phyloP scores from a whole-genome alignment of 2,113 vertebrate species.

The Mastomys natalensis region DNA sequence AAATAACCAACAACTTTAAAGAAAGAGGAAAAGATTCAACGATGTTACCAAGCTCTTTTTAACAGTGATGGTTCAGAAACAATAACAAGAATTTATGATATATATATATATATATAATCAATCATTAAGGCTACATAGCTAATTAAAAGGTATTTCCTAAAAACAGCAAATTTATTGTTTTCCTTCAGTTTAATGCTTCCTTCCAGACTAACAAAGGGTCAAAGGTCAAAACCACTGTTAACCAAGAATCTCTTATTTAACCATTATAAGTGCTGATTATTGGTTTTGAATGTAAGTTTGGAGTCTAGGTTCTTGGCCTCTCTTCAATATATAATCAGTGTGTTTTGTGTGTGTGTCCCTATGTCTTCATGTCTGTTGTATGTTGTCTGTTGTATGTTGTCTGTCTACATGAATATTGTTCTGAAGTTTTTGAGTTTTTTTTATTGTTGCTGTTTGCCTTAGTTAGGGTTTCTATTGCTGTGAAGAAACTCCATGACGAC shows the following conservation, averaged over 20 bases:
- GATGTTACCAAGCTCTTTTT: conserved; percentile 37
- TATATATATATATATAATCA: not conserved
- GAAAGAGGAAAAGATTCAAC: conserved; percentile 52
- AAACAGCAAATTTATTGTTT: conserved; percentile 16
- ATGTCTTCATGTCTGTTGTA: not conserved
- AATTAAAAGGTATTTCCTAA: conserved; percentile 23
- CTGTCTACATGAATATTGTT: not conserved
- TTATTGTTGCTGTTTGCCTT: not conserved
- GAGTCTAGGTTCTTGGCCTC: not conserved
- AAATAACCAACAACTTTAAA: conserved; percentile 27
- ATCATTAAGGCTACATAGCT: not conserved
- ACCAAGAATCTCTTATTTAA: conserved; percentile 3
- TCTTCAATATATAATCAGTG: not conserved
- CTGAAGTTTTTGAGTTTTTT: not conserved
- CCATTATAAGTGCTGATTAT: not conserved
- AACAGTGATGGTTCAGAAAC: conserved; percentile 31
- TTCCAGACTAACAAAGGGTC: conserved; percentile 27
- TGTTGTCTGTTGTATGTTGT: not conserved
- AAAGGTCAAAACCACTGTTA: conserved; percentile 42
- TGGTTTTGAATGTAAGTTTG: not conserved
- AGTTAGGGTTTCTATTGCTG: not conserved
- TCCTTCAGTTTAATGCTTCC: not conserved
- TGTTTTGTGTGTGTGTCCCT: not conserved
- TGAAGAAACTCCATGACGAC: not conserved
- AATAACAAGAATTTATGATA: not conserved